These are phyloP conservation scores for Drosophila fulvimacula DNA, from an alignment of 2,888 invertebrate genomes.

Conservation along the genomic window DNA sequence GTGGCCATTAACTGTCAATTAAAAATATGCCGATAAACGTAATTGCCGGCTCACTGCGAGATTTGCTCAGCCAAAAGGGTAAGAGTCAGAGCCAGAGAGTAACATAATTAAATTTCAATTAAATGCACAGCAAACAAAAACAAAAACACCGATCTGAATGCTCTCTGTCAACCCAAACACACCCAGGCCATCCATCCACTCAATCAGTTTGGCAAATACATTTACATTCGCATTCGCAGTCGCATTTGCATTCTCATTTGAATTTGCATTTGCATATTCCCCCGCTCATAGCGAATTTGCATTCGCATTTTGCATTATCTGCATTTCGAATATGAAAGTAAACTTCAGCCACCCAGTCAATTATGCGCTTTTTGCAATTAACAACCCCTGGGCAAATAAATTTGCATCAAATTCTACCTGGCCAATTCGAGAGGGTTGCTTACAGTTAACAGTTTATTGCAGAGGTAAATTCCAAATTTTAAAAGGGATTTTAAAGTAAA, in stretches of 20 bases:
- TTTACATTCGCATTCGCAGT: slow-evolving; percentile 3
- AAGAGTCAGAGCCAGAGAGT: slow-evolving; percentile 22
- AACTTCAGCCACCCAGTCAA: slow-evolving; percentile 65
- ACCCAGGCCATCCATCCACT: not conserved
- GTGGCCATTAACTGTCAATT: slow-evolving; percentile 72
- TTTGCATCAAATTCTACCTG: slow-evolving; percentile 37
- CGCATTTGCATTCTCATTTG: slow-evolving; percentile 20
- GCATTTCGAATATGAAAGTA: slow-evolving; percentile 36
- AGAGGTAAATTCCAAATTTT: slow-evolving; percentile 28
- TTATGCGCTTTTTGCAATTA: slow-evolving; percentile 75
- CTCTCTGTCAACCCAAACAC: not conserved
- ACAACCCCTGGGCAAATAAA: slow-evolving; percentile 52
- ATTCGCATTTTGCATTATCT: slow-evolving; percentile 58
- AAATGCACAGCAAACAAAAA: slow-evolving; percentile 52
- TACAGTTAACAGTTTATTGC: slow-evolving; percentile 20
- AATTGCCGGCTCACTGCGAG: slow-evolving; percentile 57
- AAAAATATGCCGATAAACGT: slow-evolving; percentile 58
- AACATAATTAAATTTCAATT: slow-evolving; percentile 78
- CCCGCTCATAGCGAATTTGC: slow-evolving; percentile 3
- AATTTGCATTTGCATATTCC: slow-evolving; percentile 14
- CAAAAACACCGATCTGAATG: slow-evolving; percentile 48
- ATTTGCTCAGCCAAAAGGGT: not conserved
- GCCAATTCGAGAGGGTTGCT: slow-evolving; percentile 28
- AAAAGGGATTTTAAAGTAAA: slow-evolving; percentile 8
- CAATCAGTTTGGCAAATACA: slow-evolving; percentile 11